phyloP scores from a whole-genome alignment of 2,797 vertebrate genomes.

The Pachyuromys duprasi region DNA sequence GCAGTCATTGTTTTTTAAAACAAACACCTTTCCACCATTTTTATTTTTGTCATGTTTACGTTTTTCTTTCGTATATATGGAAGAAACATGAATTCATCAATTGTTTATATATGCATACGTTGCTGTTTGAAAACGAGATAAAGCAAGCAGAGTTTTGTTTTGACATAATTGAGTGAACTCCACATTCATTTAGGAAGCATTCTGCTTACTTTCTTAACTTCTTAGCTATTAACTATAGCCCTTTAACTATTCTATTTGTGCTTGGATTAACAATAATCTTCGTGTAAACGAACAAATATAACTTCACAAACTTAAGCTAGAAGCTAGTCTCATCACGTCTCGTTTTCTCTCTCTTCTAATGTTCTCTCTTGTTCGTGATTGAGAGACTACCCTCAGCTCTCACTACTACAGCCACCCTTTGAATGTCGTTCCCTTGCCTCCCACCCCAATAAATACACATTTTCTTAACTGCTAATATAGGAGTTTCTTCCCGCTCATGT shows the following conservation, averaged over 20 bases:
- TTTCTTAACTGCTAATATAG: neutral
- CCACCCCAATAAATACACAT: neutral
- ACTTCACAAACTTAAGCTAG: neutral
- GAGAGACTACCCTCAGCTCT: conserved; percentile 56
- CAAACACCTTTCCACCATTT: conserved; percentile 85
- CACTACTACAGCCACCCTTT: conserved; percentile 9
- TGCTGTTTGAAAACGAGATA: conserved; percentile 63
- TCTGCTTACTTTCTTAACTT: conserved; percentile 60
- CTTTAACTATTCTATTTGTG: conserved; percentile 46
- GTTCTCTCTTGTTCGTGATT: conserved; percentile 42
- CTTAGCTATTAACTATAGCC: neutral
- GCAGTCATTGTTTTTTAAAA: conserved; percentile 55
- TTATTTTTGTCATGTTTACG: conserved; percentile 70
- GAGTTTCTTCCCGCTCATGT: neutral
- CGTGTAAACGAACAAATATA: neutral
- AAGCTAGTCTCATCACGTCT: conserved; percentile 3
- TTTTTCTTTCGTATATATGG: conserved; percentile 30
- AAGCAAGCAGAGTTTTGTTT: conserved; percentile 77
- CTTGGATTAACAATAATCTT: conserved; percentile 49
- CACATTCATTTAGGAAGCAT: conserved; percentile 40
- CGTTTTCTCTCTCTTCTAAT: conserved; percentile 54
- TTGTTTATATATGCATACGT: neutral
- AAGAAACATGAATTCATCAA: neutral
- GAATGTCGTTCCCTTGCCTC: neutral
- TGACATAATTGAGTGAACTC: conserved; percentile 49